Base-by-base conservation (phyloP, 2,113 vertebrate genomes). In the Scopus umbretta region DNA sequence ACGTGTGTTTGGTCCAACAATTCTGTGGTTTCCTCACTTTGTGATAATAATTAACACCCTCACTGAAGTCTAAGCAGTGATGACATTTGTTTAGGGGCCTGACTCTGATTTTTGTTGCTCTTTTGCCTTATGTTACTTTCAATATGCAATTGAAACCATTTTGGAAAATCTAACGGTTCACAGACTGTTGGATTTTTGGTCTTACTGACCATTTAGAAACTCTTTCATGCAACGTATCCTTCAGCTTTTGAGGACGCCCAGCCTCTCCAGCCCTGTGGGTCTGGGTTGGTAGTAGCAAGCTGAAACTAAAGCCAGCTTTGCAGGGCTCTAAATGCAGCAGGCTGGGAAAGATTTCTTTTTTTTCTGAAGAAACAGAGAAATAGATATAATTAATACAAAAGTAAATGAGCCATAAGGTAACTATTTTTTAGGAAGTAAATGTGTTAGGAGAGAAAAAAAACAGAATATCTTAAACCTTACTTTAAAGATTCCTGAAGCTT, bases 1-100 rank as follows among this genome's bases (percentile, higher is more conserved):
- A 94, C 45, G 80, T 93, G 88, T 94, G 19, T 95, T 97, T 73
- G 34, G 61, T 94, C 94, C 95, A 97, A 92, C 68, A 88, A 76
- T 94, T 93, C 86, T 96, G 96, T 90, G 95, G 96, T 97, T 97
- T 97, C 92, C 88, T 96, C 92, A 96, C 87, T 97, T 95, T 86
- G 90, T 97, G 91, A 97, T 96, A 95, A 94, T 97, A 96, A 97
- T 97, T 97, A 97, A 93, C 94, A 95, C 92, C 83, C 94, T 96
- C 72, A 84, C 72, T 94, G 81, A 97, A 96, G 88, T 90, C 72
- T 97, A 72, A 94, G 88, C 75, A 75, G 91, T 55, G 94, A 91
- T 96, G 92, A 96, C 94, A 89, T 93, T 94, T 92, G 70, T 96
- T 95, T 92, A 91, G 79, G 74, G 84, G 81, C 80, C 63, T 94